Percentiles rank a stretch among this genome's conserved stretches.
These are phyloP conservation scores for Hemithea aestivaria DNA, from an alignment of 2,888 invertebrate species.

Conservation along the genomic window DNA sequence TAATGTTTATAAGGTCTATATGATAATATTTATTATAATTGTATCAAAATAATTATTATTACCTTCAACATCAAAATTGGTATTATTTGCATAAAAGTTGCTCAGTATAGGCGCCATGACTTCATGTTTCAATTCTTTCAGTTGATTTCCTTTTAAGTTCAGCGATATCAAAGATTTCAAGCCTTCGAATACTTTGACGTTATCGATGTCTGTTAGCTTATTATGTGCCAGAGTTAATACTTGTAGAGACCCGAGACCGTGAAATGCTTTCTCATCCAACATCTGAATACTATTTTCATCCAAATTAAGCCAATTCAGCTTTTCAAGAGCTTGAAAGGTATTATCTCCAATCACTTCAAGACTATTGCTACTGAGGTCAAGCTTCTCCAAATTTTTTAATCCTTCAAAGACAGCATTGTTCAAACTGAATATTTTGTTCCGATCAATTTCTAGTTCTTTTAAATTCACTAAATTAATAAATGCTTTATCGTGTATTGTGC, in stretches of 20 bases:
- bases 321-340: conserved; percentile 77
- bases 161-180: conserved; percentile 45
- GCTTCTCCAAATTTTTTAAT: conserved; percentile 81
- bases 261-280: conserved; percentile 66
- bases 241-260: conserved; percentile 49
- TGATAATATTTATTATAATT: conserved; percentile 1
- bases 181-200: conserved; percentile 51
- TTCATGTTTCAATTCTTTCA: conserved; percentile 47
- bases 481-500: conserved; percentile 91
- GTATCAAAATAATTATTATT: background rate
- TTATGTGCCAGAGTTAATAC: conserved; percentile 58
- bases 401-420: conserved; percentile 88
- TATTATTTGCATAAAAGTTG: conserved; percentile 49
- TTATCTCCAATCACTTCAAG: conserved; percentile 88
- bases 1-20: too few species aligned
- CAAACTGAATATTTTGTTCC: conserved; percentile 84
- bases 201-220: conserved; percentile 50
- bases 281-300: conserved; percentile 68
- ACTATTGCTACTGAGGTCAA: conserved; percentile 85
- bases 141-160: conserved; percentile 57
- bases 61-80: conserved; percentile 65
- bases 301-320: conserved; percentile 53
- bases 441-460: conserved; percentile 87
- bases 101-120: conserved; percentile 55
- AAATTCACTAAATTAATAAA: conserved; percentile 84